These are phyloP conservation scores for Heliconius charithonia DNA, from an alignment of 2,888 invertebrate genomes.

Conservation along the genomic window DNA sequence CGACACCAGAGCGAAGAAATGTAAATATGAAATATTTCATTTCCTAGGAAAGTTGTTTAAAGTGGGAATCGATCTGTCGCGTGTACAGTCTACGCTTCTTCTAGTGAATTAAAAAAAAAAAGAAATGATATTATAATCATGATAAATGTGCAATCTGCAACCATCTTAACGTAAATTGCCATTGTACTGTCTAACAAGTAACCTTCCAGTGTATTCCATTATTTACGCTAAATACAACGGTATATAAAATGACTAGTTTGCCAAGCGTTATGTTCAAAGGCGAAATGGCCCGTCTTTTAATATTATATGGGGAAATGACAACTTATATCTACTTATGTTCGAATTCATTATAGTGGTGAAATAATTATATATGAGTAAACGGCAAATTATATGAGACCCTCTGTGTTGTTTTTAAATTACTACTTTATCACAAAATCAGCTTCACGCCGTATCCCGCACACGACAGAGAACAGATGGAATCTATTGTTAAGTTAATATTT, in stretches of 20 bases:
- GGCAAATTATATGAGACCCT: too few species aligned
- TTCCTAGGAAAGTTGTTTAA: too few species aligned
- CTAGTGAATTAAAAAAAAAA: neutral
- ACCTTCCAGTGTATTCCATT: constrained; percentile 33
- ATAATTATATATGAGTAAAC: neutral
- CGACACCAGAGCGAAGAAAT: too few species aligned
- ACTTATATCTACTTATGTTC: constrained; percentile 8
- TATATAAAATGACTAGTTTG: constrained; percentile 29
- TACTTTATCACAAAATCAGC: too few species aligned
- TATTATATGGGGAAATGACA: constrained; percentile 9
- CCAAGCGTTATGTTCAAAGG: constrained; percentile 28
- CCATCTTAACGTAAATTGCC: constrained; percentile 36
- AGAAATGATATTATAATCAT: neutral
- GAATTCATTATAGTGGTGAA: neutral
- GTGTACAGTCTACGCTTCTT: too few species aligned
- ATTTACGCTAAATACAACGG: constrained; percentile 39
- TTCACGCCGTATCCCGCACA: too few species aligned
- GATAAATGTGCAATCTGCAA: constrained; percentile 27
- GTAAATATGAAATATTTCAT: too few species aligned
- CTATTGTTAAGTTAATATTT: too few species aligned
- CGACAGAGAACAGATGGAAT: too few species aligned
- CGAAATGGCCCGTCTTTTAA: neutral
- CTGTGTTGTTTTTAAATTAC: too few species aligned
- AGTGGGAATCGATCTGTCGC: too few species aligned
- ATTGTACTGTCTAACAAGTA: constrained; percentile 27